Base-by-base conservation (phyloP, 2,797 vertebrate genomes). In the Nothura maculosa region DNA sequence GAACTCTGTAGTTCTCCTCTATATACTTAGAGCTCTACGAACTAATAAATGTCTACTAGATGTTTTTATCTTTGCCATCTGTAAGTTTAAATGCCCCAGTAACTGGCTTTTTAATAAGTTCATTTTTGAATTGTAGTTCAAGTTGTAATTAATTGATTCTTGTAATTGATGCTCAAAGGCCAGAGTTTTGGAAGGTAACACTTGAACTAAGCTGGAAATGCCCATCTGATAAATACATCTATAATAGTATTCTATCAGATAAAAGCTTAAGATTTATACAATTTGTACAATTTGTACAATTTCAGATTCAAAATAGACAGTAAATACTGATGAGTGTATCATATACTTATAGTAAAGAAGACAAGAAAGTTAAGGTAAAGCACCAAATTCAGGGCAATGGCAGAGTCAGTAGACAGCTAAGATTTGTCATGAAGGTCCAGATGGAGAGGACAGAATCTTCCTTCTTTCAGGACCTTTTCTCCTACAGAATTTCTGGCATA, bases 401-500 rank as follows among this genome's bases (percentile, higher is more conserved):
- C 61, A 54, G 45, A 75, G 25, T 45, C 19, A 30, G 12, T 13
- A 74, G 42, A 25, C 17, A 67, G 32, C 43, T 82, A 32, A 14
- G 10, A 45, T n/a, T 77, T 30, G 36, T n/a, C 22, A 28, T 60
- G 38, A 48, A 62, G 89, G 27, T 45, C 50, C 1, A 77, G n/a
- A 40, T 77, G 75, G 57, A 57, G 25, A 67, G 42, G 16, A 72
- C 48, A 28, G 24, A 89, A 70, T 45, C 2, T 57, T 5, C 0
- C 36, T 81, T 63, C 30, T 50, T 10, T 34, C 16, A 30, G 6
- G 40, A 9, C n/a, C 17, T 85, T 66, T 79, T 81, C 30, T 77
- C 12, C 25, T 81, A 8, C 36, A 54, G 9, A n/a, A n/a, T 24
- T 54, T 28, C 30, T 30, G 77, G 5, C 0, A 0, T 30, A 75